Conservation (phyloP, 2,113 vertebrate genomes). For the Phyllostomus hastatus region DNA sequence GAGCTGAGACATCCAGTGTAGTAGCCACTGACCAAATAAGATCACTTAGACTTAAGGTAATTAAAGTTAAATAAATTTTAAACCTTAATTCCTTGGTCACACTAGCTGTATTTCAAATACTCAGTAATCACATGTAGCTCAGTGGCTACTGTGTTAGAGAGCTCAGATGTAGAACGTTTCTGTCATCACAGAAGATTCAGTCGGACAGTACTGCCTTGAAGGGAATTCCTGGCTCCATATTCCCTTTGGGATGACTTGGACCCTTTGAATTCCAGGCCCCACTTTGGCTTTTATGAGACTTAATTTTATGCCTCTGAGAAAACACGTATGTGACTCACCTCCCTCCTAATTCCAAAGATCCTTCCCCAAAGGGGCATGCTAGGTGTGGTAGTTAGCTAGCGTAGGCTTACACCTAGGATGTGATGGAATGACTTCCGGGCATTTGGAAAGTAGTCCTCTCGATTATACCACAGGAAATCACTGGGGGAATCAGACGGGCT, state of each 20-base stretch:
- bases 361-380: not conserved
- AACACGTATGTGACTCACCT: not conserved
- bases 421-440: not conserved
- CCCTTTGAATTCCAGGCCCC: not conserved
- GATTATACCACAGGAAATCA: not conserved
- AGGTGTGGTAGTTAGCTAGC: not conserved
- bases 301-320: conserved; percentile 42
- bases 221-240: not conserved
- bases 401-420: not conserved
- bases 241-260: not conserved
- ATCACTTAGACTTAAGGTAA: not conserved
- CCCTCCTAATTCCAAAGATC: conserved; percentile 10
- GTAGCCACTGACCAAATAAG: not conserved
- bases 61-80: conserved; percentile 22
- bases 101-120: not conserved
- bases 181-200: not conserved
- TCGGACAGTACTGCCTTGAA: not conserved
- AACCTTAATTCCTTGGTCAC: not conserved
- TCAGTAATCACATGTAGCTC: not conserved
- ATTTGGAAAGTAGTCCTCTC: not conserved
- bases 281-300: conserved; percentile 6
- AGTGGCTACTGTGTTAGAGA: not conserved
- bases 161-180: not conserved
- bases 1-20: not conserved
- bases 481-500: not conserved